These are phyloP conservation scores for Cotesia glomerata DNA, from an alignment of 1,140 invertebrate genomes.

Conservation along the genomic window DNA sequence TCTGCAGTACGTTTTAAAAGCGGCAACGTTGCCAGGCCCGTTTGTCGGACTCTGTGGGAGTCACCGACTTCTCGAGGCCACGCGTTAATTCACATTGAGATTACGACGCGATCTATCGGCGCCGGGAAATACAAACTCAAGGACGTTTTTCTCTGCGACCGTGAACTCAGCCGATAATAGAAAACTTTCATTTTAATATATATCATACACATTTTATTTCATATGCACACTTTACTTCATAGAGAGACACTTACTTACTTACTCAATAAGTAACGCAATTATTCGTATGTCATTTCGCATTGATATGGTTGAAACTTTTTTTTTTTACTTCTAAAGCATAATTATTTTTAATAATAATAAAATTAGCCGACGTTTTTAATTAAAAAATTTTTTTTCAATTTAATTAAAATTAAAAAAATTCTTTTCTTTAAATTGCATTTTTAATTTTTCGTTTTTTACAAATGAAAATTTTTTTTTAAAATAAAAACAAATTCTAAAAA, in stretches of 20 bases:
- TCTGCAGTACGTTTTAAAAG: slow-evolving; percentile 17
- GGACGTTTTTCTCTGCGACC: slow-evolving; percentile 48
- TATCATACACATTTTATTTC: not conserved
- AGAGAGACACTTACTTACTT: not conserved
- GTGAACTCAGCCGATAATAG: slow-evolving; percentile 51
- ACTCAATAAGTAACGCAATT: too few relatives aligned
- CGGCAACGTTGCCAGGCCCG: slow-evolving; percentile 34
- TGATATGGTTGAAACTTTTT: too few relatives aligned
- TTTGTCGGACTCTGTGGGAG: slow-evolving; percentile 42
- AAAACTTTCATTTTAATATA: slow-evolving; percentile 16
- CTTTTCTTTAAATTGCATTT: too few relatives aligned
- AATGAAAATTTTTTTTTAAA: too few relatives aligned
- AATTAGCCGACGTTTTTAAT: too few relatives aligned
- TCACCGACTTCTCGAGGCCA: slow-evolving; percentile 64
- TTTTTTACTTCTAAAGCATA: too few relatives aligned
- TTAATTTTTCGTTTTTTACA: too few relatives aligned
- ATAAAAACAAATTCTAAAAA: too few relatives aligned
- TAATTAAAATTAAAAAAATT: too few relatives aligned
- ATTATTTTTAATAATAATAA: too few relatives aligned
- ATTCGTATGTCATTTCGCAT: too few relatives aligned
- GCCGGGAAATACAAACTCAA: slow-evolving; percentile 60
- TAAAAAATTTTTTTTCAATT: too few relatives aligned
- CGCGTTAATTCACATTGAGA: slow-evolving; percentile 53
- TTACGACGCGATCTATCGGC: slow-evolving; percentile 62
- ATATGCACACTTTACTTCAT: not conserved